Percentiles rank a stretch among this genome's conserved stretches.
phyloP scores from a whole-genome alignment of 1,140 invertebrate genomes.

The Papilio helenus region DNA sequence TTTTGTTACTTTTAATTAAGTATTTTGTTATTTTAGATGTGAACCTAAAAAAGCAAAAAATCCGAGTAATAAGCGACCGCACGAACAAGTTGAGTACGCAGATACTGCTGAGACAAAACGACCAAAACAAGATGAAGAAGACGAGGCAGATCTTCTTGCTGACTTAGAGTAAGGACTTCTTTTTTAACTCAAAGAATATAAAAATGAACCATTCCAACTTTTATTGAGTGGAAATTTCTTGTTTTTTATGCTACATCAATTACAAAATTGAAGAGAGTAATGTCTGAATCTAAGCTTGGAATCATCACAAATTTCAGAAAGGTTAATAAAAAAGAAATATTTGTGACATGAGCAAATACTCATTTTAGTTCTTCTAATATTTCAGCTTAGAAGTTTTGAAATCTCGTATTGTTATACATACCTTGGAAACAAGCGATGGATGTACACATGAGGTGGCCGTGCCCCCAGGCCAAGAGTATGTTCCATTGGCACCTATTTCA shows the following conservation, averaged over 20 bases:
- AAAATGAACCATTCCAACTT: too few relatives aligned
- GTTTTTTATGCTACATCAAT: neutral
- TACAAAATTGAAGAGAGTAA: too few relatives aligned
- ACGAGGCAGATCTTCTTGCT: slow-evolving; percentile 58
- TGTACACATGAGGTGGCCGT: slow-evolving; percentile 97
- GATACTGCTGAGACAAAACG: slow-evolving; percentile 62
- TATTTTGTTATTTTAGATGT: slow-evolving; percentile 39
- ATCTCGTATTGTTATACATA: slow-evolving; percentile 91
- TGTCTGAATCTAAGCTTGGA: too few relatives aligned
- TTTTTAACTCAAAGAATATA: neutral
- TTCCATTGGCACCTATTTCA: slow-evolving; percentile 85
- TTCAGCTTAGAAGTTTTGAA: slow-evolving; percentile 85
- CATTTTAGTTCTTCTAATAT: slow-evolving; percentile 36
- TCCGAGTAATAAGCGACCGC: slow-evolving; percentile 57
- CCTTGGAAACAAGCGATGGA: slow-evolving; percentile 93
- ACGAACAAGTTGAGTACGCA: slow-evolving; percentile 67
- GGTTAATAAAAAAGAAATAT: too few relatives aligned
- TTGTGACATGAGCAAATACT: neutral
- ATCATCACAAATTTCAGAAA: too few relatives aligned
- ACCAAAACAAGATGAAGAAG: slow-evolving; percentile 57
- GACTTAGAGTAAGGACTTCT: slow-evolving; percentile 68
- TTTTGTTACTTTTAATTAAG: slow-evolving; percentile 28
- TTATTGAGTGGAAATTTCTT: too few relatives aligned
- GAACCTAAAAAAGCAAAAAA: slow-evolving; percentile 36
- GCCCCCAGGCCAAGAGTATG: slow-evolving; percentile 93